A percentile compares a stretch with the other conserved stretches of the same genome.
Evolutionary conservation across 2,888 invertebrate species (phyloP).

Genomic region (Leucophora obtusa): DNA sequence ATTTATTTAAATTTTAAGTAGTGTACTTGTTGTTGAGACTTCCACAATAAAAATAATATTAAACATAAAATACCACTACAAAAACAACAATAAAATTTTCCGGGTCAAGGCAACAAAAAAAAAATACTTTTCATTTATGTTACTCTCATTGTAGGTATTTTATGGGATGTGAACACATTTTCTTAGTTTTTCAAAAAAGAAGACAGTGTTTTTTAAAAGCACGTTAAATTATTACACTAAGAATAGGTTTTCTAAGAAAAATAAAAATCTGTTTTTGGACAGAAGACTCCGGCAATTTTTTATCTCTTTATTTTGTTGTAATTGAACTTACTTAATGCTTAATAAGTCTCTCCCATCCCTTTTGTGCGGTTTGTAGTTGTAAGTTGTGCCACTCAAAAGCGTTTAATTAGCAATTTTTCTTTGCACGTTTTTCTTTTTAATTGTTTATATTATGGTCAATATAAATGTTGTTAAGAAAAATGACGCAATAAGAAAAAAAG

Average conservation of each 20-base stretch:
- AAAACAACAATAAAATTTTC: slow-evolving; percentile 9
- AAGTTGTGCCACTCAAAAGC: neutral
- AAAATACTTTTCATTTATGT: neutral
- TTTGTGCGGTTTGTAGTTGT: neutral
- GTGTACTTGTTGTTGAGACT: neutral
- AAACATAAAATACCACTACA: neutral
- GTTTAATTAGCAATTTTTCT: slow-evolving; percentile 1
- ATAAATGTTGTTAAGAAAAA: slow-evolving; percentile 23
- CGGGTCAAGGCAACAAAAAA: slow-evolving; percentile 50
- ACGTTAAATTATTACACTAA: neutral
- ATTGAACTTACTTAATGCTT: neutral
- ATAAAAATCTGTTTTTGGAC: neutral
- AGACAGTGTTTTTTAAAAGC: neutral
- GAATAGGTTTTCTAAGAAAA: neutral
- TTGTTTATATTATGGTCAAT: slow-evolving; percentile 31
- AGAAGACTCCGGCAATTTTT: neutral
- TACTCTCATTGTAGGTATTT: neutral
- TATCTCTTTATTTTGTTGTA: slow-evolving; percentile 11
- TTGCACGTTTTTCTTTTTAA: slow-evolving; percentile 14
- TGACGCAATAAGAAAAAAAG: slow-evolving; percentile 52
- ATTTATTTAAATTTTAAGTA: too few relatives aligned
- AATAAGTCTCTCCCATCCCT: neutral
- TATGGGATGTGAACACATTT: neutral
- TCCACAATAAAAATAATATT: slow-evolving; percentile 18
- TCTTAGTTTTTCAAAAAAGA: neutral